Evolutionary conservation across 2,113 vertebrate genomes (phyloP).

Genomic region (Rhodinocichla rosea): DNA sequence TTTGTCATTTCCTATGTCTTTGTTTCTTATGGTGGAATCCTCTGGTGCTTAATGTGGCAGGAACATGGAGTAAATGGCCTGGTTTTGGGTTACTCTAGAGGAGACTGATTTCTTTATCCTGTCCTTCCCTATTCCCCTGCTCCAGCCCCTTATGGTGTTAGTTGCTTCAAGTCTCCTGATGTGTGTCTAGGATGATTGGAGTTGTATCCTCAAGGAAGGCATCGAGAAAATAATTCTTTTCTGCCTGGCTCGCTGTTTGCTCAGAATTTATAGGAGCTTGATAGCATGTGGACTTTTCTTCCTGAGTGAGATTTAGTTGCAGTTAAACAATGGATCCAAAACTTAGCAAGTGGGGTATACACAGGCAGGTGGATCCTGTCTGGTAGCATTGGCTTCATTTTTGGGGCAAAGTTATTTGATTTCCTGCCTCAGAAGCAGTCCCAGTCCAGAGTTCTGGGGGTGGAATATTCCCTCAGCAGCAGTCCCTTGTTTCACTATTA

Average conservation of each 20-base stretch:
- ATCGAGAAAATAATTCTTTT: neutral
- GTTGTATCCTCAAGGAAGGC: neutral
- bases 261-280: neutral
- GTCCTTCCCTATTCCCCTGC: neutral
- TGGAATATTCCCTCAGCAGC: neutral
- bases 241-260: neutral
- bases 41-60: neutral
- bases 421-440: neutral
- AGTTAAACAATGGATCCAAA: neutral
- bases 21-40: neutral
- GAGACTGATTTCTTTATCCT: neutral
- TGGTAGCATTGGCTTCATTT: neutral
- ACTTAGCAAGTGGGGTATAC: neutral
- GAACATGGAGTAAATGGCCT: neutral
- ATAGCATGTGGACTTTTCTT: neutral
- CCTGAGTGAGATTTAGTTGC: neutral
- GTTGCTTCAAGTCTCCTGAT: neutral
- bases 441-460: neutral
- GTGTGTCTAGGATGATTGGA: neutral
- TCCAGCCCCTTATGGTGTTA: fast-evolving
- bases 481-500: neutral
- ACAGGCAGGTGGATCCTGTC: neutral
- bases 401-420: neutral
- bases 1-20: neutral
- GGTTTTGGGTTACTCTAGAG: neutral